phyloP scores from a whole-genome alignment of 2,888 invertebrate species.

The Caenorhabditis sp. region DNA sequence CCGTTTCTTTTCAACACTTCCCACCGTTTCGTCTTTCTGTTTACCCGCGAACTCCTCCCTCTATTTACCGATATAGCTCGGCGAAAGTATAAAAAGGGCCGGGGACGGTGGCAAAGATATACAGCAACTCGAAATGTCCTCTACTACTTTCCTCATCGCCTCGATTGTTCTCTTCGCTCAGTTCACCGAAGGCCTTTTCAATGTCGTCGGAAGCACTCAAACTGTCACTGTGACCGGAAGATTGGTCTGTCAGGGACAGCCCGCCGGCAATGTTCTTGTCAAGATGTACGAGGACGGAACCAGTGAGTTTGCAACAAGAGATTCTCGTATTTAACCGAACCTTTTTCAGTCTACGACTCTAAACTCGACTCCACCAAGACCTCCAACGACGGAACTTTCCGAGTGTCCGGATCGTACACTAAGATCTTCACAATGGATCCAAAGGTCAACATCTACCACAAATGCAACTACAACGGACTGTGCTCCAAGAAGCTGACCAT shows the following conservation, averaged over 20 bases:
- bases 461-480: conserved; percentile 57
- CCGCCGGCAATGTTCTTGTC: conserved; percentile 48
- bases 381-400: conserved; percentile 48
- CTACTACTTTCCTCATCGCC: conserved; percentile 16
- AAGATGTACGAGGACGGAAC: conserved; percentile 67
- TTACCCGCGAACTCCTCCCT: conserved; percentile 43
- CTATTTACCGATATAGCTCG: conserved; percentile 21
- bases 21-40: conserved; percentile 41
- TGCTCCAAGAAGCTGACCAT: conserved; percentile 64
- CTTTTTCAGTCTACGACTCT: conserved; percentile 50
- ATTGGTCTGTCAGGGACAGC: conserved; percentile 57
- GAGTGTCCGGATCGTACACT: conserved; percentile 44
- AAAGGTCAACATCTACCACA: conserved; percentile 56
- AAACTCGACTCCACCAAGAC: conserved; percentile 41
- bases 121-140: conserved; percentile 27
- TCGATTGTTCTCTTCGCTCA: conserved; percentile 27
- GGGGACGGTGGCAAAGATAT: background rate
- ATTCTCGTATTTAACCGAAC: background rate
- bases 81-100: conserved; percentile 12
- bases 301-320: conserved; percentile 26
- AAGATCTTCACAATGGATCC: conserved; percentile 49
- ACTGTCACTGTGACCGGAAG: conserved; percentile 57
- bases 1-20: conserved; percentile 36
- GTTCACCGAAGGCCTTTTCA: conserved; percentile 24
- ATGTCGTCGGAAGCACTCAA: conserved; percentile 56